Percentiles rank a stretch among this genome's conserved stretches.
These are phyloP conservation scores for Muscicapa striata DNA, from an alignment of 2,797 vertebrate genomes.

Conservation along the genomic window DNA sequence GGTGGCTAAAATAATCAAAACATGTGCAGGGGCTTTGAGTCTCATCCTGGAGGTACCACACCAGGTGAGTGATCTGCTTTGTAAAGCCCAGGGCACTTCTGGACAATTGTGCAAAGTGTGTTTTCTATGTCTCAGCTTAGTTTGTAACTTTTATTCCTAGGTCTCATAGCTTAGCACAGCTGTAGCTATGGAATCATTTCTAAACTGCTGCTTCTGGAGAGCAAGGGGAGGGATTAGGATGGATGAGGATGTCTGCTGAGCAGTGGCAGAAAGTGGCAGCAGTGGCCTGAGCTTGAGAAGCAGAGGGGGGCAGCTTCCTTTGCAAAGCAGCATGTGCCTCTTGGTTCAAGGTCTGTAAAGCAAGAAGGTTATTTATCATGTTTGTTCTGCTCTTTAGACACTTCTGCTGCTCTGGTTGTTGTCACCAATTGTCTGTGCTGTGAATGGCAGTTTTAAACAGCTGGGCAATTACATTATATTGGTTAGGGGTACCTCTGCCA, in stretches of 20 bases:
- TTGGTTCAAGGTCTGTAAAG: neutral
- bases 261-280: accelerated
- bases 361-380: conserved; percentile 3
- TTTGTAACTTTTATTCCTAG: neutral
- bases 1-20: neutral
- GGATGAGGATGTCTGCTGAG: neutral
- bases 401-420: neutral
- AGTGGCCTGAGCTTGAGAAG: neutral
- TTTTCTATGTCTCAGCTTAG: neutral
- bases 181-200: neutral
- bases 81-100: neutral
- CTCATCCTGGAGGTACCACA: accelerated
- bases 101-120: neutral
- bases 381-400: neutral
- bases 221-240: neutral
- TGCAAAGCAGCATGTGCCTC: neutral
- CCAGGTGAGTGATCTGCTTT: neutral
- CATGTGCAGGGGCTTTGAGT: neutral
- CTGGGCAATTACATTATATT: conserved; percentile 25
- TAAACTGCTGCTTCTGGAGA: neutral
- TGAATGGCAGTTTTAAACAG: conserved; percentile 47
- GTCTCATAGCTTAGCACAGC: neutral
- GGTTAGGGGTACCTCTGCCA: neutral
- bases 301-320: neutral
- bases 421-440: neutral